A percentile compares a stretch with the other conserved stretches of the same genome.
These are phyloP conservation scores for Himalopsyche kuldschensis DNA, from an alignment of 2,888 invertebrate genomes.

Conservation along the genomic window DNA sequence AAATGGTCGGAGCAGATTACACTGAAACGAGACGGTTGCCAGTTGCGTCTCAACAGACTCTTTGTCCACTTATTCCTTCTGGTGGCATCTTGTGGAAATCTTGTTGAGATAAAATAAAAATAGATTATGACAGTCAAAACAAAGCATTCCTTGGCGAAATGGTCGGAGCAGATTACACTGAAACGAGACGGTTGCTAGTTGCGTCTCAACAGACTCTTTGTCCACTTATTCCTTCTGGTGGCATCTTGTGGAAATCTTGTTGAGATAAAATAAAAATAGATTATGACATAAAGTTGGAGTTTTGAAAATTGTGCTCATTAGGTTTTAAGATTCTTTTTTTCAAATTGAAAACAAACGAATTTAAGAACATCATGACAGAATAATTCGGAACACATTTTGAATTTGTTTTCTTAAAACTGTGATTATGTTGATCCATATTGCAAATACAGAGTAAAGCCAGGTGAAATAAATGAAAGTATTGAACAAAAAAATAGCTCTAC, in stretches of 20 bases:
- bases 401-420: too few relatives aligned
- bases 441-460: too few relatives aligned
- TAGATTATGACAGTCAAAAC: not conserved
- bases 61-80: not conserved
- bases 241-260: not conserved
- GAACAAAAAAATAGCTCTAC: not conserved
- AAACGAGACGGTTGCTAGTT: not conserved
- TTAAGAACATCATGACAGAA: too few relatives aligned
- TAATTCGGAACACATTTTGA: too few relatives aligned
- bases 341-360: too few relatives aligned
- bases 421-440: too few relatives aligned
- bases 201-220: not conserved
- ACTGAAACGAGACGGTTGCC: not conserved
- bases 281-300: too few relatives aligned
- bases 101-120: too few relatives aligned
- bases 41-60: not conserved
- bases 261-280: too few relatives aligned
- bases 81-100: not conserved
- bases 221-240: not conserved
- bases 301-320: too few relatives aligned
- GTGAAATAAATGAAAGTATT: too few relatives aligned
- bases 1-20: not conserved
- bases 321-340: too few relatives aligned
- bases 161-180: not conserved
- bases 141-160: not conserved